phyloP scores from a whole-genome alignment of 1,140 invertebrate genomes.

The Psix sp. region DNA sequence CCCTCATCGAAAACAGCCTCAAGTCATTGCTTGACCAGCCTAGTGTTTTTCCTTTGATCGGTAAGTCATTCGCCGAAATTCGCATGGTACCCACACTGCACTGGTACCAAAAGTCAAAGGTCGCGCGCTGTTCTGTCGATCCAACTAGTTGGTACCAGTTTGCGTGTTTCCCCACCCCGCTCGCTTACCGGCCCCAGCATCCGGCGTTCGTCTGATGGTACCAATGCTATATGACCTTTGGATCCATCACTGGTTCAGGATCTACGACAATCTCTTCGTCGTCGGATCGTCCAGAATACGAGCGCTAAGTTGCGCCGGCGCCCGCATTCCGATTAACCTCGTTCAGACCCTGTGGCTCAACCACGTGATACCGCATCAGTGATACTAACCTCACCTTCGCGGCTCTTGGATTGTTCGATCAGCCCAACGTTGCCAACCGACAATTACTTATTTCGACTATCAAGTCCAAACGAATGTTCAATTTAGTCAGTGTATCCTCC shows the following conservation, averaged over 20 bases:
- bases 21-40: slow-evolving; percentile 86
- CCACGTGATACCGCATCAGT: slow-evolving; percentile 68
- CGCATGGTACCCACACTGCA: no score
- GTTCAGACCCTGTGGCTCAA: slow-evolving; percentile 67
- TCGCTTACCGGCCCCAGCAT: no score
- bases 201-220: no score
- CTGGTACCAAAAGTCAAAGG: slow-evolving; percentile 56
- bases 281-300: background rate
- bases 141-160: background rate
- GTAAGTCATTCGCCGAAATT: slow-evolving; percentile 77
- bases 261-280: background rate
- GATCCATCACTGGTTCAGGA: background rate
- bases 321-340: slow-evolving; percentile 73
- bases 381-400: slow-evolving; percentile 65
- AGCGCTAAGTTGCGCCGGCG: slow-evolving; percentile 68
- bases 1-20: slow-evolving; percentile 86
- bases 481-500: no score
- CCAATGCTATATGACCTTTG: background rate
- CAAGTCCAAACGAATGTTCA: no score
- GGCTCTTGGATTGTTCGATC: slow-evolving; percentile 14
- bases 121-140: slow-evolving; percentile 37
- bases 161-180: no score
- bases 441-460: background rate
- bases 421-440: background rate
- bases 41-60: slow-evolving; percentile 86